Evolutionary conservation across 2,888 invertebrate species (phyloP), one percentile per base, ranked within the genome.

Genomic region (Corythucha ciliata): DNA sequence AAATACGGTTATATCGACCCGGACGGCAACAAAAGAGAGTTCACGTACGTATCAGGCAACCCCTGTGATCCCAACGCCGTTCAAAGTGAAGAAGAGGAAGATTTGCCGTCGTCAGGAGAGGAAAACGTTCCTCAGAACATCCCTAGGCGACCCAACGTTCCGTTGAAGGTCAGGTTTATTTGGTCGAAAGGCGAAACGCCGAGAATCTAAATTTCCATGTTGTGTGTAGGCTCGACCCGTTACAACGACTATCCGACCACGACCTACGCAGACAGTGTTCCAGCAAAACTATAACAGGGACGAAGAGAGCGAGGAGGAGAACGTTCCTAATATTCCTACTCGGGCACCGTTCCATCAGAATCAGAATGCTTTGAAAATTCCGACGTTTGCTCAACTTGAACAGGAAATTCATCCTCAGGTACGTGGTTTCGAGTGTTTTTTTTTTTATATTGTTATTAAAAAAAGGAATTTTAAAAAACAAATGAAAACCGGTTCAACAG

Each of bases 1-100:
- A 87, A 87, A 67, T 88, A 88, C 68, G 88, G 88, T 20, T 88
- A 88, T 71, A 73, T 88, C 10, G 88, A 88, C 69, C 87, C 87
- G 0, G 85, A 86, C 60, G 88, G 88, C 60, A 84, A 86, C 70
- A 84, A 84, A 64, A 70, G 87, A 59, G 87, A 88, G 68, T 87
- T 88, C 69, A 84, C 83, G 4, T 88, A 88, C 69, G 86, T 86
- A 0, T 84, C 84, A 21, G 87, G 87, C 18, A 86, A 87, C 66
- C 85, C 86, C 1, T 87, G 87, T 65, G 86, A 87, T 64, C 86
- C 86, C 6, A 86, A 85, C 68, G 81, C 81, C n/a, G 80, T 80
- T 0, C 77, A 80, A 57, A 78, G 80, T 16, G 79, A 79, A 10
- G 74, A 74, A 10, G 77, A 78, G 42, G 75, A 78, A 37, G 74